Base-by-base conservation (phyloP, 1,140 invertebrate genomes). In the Dendroctonus valens region DNA sequence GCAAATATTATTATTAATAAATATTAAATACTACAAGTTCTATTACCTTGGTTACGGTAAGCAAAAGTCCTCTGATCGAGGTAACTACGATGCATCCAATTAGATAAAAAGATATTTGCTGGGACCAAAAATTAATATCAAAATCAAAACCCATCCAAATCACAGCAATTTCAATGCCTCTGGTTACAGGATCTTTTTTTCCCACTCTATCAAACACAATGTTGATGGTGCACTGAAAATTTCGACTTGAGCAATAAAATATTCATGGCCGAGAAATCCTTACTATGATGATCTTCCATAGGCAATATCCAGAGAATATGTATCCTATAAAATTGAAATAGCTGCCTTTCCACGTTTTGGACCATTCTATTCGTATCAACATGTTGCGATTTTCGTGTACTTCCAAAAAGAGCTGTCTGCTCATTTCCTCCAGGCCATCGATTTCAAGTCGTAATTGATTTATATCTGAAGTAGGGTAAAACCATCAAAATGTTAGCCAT, bases 281-380 rank as follows among this genome's bases (percentile, higher is more conserved):
- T 83, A 96, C 94, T 80, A 99, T 98, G 78, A 99, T 95, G 78
- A 99, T 99, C 85, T 99, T 99, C 93, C 96, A 99, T 51, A 96
- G 86, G 79, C 98, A 99, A 76, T 99, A 99, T 6, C 97, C 79
- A 6, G 96, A 99, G 81, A 99, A 99, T 78, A 99, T 99, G 77
- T 99, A 97, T 2, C 98, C 98, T 0, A 99, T 80, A 73, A 97
- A 93, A 81, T 99, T 99, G 77, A 99, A 99, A 80, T 99, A 99
- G 84, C 92, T 96, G 74, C 98, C 98, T 78, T 97, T 93, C 81
- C 96, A 93, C 0, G 98, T 99, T 73, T 91, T 93, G 0, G 96
- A 93, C 92, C 96, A 99, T 73, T 95, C 90, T 51, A 96, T 89
- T 68, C 94, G 85, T 77, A 96, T 94, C 77, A 94, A 85, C 84